Evolutionary conservation across 2,797 vertebrate genomes (phyloP).

Genomic region (Acropternis orthonyx): DNA sequence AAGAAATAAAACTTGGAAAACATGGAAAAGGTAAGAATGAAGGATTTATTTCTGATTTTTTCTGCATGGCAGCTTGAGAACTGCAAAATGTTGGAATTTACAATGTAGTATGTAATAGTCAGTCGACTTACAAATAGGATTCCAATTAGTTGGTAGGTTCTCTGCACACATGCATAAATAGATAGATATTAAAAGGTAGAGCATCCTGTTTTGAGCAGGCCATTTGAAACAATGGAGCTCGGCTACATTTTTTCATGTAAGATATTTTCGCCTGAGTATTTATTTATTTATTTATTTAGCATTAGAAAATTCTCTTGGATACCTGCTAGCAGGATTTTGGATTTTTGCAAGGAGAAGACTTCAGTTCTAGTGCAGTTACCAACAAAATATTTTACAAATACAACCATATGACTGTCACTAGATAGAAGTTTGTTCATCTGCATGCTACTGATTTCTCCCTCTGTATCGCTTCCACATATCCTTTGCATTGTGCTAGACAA

Average conservation of each 20-base stretch:
- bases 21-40: neutral
- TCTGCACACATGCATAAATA: neutral
- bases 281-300: constrained; percentile 64
- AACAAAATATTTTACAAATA: neutral
- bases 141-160: neutral
- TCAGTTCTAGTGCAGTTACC: neutral
- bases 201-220: neutral
- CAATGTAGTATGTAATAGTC: neutral
- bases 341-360: neutral
- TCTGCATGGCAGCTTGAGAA: neutral
- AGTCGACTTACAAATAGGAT: neutral
- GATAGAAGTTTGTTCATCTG: neutral
- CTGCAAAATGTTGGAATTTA: neutral
- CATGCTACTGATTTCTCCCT: neutral
- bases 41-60: constrained; percentile 28
- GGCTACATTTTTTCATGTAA: neutral
- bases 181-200: neutral
- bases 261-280: constrained; percentile 31
- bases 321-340: neutral
- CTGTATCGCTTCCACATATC: neutral
- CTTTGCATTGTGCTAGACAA: neutral
- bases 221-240: neutral
- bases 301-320: neutral
- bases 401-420: neutral
- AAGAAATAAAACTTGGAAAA: constrained; percentile 17